These are phyloP conservation scores for Pemphigus obesinymphae DNA, from an alignment of 1,140 invertebrate genomes.

Conservation along the genomic window DNA sequence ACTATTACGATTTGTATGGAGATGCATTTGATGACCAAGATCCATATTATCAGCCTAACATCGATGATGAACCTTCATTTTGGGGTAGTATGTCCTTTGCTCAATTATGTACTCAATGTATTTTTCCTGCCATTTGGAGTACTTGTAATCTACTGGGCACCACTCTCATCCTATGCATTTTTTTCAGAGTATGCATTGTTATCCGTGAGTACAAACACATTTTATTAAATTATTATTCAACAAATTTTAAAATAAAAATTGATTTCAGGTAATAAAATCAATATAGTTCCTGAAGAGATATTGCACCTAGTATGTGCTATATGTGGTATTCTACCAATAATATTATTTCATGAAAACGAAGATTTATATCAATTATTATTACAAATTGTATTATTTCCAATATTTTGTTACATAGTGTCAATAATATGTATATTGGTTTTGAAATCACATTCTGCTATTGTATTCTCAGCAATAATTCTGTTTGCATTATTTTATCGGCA, in stretches of 20 bases:
- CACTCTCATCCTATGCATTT: background rate
- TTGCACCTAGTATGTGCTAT: background rate
- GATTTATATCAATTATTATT: background rate
- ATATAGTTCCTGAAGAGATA: background rate
- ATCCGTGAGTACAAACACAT: background rate
- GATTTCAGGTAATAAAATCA: background rate
- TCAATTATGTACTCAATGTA: background rate
- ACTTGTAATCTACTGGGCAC: background rate
- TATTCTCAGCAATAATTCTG: conserved; percentile 4
- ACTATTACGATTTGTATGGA: background rate
- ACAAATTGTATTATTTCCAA: background rate
- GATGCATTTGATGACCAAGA: background rate
- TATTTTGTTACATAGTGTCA: conserved; percentile 6
- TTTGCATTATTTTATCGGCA: background rate
- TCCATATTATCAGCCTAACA: background rate
- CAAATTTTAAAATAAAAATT: background rate
- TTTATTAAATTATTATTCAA: background rate
- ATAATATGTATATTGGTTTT: background rate
- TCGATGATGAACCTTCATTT: background rate
- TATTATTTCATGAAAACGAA: background rate
- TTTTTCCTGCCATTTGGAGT: background rate
- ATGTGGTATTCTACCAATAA: background rate
- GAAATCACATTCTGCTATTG: background rate
- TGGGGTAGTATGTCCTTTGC: background rate
- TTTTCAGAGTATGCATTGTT: background rate